Evolutionary conservation across 2,888 invertebrate genomes (phyloP).

Genomic region (Rhagium mordax): DNA sequence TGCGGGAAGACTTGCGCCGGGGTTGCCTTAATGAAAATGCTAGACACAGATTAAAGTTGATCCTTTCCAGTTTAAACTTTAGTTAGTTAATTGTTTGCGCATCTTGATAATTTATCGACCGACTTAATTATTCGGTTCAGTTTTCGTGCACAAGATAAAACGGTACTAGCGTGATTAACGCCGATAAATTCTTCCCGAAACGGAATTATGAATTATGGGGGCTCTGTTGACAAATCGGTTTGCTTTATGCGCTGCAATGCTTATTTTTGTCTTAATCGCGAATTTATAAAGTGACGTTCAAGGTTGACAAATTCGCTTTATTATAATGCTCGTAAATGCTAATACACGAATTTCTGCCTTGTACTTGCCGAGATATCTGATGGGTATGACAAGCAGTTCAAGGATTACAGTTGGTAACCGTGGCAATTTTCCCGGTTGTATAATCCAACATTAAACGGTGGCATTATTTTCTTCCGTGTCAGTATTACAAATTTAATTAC

Average conservation of each 20-base stretch:
- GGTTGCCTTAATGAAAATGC: constrained; percentile 13
- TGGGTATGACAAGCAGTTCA: neutral
- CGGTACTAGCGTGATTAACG: constrained; percentile 3
- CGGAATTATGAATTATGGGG: constrained; percentile 12
- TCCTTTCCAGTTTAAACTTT: constrained; percentile 19
- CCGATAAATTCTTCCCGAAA: constrained; percentile 7
- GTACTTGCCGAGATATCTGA: neutral
- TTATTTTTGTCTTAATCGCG: neutral
- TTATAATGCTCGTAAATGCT: neutral
- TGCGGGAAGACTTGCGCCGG: neutral
- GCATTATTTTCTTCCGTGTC: too few relatives aligned
- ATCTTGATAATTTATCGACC: constrained; percentile 26
- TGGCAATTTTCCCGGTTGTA: too few relatives aligned
- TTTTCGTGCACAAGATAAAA: constrained; percentile 16
- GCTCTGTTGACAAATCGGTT: neutral
- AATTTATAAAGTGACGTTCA: neutral
- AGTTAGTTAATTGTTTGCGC: constrained; percentile 20
- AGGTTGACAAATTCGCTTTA: neutral
- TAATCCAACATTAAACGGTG: too few relatives aligned
- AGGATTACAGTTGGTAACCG: neutral
- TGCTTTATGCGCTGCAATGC: neutral
- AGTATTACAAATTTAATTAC: too few relatives aligned
- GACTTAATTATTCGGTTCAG: constrained; percentile 20
- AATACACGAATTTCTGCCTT: neutral
- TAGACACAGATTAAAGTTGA: constrained; percentile 9